Conservation (phyloP, 1,140 invertebrate genomes). For the Homalodisca vitripennis region DNA sequence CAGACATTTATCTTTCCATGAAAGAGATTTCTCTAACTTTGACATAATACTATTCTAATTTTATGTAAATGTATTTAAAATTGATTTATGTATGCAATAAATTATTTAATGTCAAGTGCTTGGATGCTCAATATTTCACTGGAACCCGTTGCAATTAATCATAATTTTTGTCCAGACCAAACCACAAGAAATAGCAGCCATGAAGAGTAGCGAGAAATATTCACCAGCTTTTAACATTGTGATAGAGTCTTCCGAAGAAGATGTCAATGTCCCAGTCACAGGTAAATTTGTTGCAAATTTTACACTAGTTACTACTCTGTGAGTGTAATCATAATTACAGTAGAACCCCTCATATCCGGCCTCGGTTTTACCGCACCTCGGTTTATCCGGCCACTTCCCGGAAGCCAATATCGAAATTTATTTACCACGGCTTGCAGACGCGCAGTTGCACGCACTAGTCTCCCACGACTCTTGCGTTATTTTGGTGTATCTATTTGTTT, state of each 20-base stretch:
- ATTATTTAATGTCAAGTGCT: background rate
- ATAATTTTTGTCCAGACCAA: conserved; percentile 43
- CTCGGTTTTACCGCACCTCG: too few species aligned
- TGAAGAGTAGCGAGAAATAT: conserved; percentile 47
- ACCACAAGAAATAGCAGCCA: conserved; percentile 46
- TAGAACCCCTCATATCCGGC: too few species aligned
- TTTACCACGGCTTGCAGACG: too few species aligned
- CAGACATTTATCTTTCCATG: background rate
- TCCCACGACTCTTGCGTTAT: too few species aligned
- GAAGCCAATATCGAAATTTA: too few species aligned
- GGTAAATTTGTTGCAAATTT: background rate
- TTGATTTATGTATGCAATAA: background rate
- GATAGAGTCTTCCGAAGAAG: background rate
- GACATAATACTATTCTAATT: background rate
- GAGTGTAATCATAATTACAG: too few species aligned
- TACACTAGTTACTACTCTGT: background rate
- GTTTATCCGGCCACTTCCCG: too few species aligned
- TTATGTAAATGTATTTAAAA: background rate
- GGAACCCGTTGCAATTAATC: background rate
- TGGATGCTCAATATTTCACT: background rate
- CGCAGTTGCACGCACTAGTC: too few species aligned
- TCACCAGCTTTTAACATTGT: conserved; percentile 51
- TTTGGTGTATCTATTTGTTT: too few species aligned
- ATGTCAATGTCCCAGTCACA: background rate
- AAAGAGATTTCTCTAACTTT: background rate